Base-by-base conservation (phyloP, 2,888 invertebrate species). In the Microctonus hyperodae region DNA sequence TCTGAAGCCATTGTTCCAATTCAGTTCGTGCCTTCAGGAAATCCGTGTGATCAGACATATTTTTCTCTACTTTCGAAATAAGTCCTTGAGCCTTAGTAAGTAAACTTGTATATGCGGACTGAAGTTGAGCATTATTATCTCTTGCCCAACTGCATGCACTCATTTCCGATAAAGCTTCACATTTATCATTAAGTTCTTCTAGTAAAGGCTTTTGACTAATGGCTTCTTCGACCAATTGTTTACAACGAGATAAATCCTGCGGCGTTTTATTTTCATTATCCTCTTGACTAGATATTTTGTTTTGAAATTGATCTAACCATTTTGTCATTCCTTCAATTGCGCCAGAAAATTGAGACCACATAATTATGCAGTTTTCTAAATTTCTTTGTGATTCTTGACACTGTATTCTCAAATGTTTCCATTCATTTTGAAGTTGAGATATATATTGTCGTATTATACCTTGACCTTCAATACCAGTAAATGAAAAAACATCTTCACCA, bases 1-100 rank as follows among this genome's bases (percentile, higher is more conserved):
- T 89, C 65, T 90, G 89, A 28, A 96, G 85, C 97, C 97, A 97
- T 68, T 90, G 88, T 72, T 93, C 91, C 74, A 96, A 87, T 75
- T 94, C 92, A 69, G 90, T 89, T 79, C 95, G 94, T 20, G 94
- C 93, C 76, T 94, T 94, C 7, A 94, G 87, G 83, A 96, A 96
- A 80, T 96, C 95, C 0, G 94, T 94, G 79, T 96, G 95, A 81
- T 96, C 96, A 0, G 94, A 92, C 0, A 97, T 86, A 82, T 94
- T 95, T 86, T 95, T 95, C 81, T 97, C 95, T 11, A 96, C 91
- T 79, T 92, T 92, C 1, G 93, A 91, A 22, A 95, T 92, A 48
- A 95, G 86, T 67, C 89, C 91, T 86, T 96, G 95, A 31, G 92
- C 91, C 70, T 90, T 90, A 0, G 93, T 92, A 31, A 95, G 82